Conservation (phyloP, 2,113 vertebrate species). For the Stegostoma tigrinum region DNA sequence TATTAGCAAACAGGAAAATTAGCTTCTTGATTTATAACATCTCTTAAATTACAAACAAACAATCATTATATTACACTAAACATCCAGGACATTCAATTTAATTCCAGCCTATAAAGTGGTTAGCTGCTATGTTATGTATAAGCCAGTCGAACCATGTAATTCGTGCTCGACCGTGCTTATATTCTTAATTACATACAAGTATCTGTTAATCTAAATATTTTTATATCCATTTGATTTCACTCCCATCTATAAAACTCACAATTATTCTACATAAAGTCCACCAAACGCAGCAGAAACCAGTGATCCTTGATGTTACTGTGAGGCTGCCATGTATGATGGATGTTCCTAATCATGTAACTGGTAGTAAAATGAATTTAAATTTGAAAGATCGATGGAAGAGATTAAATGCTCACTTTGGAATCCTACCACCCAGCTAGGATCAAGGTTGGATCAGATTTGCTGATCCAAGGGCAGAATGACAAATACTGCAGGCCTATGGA, state of each 20-base stretch:
- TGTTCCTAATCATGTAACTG: not conserved
- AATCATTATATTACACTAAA: not conserved
- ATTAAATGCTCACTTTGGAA: not conserved
- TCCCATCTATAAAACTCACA: not conserved
- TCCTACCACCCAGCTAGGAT: not conserved
- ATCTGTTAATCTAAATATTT: not conserved
- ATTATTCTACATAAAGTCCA: not conserved
- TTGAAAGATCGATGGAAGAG: not conserved
- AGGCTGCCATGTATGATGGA: not conserved
- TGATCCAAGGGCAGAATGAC: not conserved
- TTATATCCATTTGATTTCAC: not conserved
- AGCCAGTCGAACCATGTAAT: not conserved
- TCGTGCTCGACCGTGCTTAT: not conserved
- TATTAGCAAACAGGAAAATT: not conserved
- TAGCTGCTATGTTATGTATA: not conserved
- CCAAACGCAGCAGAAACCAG: not conserved
- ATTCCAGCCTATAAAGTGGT: not conserved
- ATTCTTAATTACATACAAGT: not conserved
- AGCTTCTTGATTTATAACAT: not conserved
- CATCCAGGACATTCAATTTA: not conserved
- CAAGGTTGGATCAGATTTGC: not conserved
- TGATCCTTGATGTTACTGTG: not conserved
- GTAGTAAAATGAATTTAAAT: not conserved
- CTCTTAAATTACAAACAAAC: not conserved
- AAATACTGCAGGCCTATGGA: not conserved